A percentile compares a stretch with the other conserved stretches of the same genome.
These are phyloP conservation scores for Chromoteleia sp. DNA, from an alignment of 2,888 invertebrate species.

Conservation along the genomic window DNA sequence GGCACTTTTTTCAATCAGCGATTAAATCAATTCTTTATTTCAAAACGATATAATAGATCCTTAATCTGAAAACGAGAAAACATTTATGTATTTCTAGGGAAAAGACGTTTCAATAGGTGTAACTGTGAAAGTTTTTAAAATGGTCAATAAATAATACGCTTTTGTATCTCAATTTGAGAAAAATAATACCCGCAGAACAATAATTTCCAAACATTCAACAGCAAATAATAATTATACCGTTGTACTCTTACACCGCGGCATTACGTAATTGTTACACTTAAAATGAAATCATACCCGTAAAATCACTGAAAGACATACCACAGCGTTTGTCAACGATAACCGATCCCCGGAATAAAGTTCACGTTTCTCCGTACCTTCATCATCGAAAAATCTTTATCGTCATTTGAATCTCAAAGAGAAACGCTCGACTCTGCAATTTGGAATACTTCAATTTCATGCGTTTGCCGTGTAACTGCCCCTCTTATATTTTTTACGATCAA, in stretches of 20 bases:
- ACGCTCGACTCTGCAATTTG: constrained; percentile 54
- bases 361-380: constrained; percentile 28
- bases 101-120: constrained; percentile 36
- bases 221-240: constrained; percentile 20
- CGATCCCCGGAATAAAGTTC: constrained; percentile 31
- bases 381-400: constrained; percentile 40
- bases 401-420: constrained; percentile 48
- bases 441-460: constrained; percentile 57
- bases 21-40: constrained; percentile 36
- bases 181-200: constrained; percentile 24
- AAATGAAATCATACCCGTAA: constrained; percentile 21
- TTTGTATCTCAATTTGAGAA: constrained; percentile 46
- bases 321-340: constrained; percentile 30
- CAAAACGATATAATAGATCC: constrained; percentile 39
- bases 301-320: constrained; percentile 4
- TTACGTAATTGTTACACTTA: constrained; percentile 32
- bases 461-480: constrained; percentile 33
- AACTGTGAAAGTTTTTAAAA: constrained; percentile 47
- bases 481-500: constrained; percentile 49
- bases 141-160: constrained; percentile 46
- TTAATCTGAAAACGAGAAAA: constrained; percentile 38
- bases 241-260: constrained; percentile 8
- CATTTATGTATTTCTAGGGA: constrained; percentile 30
- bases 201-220: constrained; percentile 48
- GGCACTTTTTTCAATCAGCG: constrained; percentile 24